Evolutionary conservation across 2,888 invertebrate species (phyloP), one percentile per base, ranked within the genome.

Genomic region (Drosophila recens): DNA sequence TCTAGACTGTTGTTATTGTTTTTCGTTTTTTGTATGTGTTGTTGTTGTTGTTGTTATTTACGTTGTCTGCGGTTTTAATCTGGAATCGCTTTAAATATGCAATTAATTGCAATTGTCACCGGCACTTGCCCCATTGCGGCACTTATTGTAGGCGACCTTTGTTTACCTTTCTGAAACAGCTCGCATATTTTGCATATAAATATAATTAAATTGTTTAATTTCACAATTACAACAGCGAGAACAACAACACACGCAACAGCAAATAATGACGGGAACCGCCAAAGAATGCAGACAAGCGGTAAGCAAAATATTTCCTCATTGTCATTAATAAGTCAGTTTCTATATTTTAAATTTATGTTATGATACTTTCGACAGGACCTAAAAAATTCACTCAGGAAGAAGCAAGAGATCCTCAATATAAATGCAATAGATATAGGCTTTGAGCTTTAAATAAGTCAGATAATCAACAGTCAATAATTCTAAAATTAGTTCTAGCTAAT

Each of bases 91-190:
- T 79, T 67, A 82, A 82, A 82, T 82, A 83, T 80, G 82, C 83
- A 82, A 82, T 82, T 82, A 82, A 82, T 82, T 82, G 82, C 80
- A 82, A 80, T 82, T 82, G 82, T 82, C 81, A 69, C 80, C 58
- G 71, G 64, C 69, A 72, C 71, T 71, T 74, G 76, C 52, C 56
- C 51, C 36, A 17, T 38, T 17, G 38, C 38, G 49, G 40, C 59
- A 61, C 67, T 74, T 68, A 74, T 75, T 67, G 61, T 49, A 54
- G 62, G 64, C 77, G 63, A 69, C 65, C 61, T 66, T 72, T 80
- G 72, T 79, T 80, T 80, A 75, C 75, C 78, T 80, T 78, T 62
- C 57, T 43, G 65, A 64, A 62, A 34, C 54, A 36, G 48, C 67
- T 68, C 67, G 74, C 73, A 75, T 71, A 64, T 80, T 81, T 73